These are phyloP conservation scores for Felis catus DNA, from an alignment of 2,113 vertebrate genomes.

Conservation along the genomic window F.catus_Fca126_mat1.0 CM031412.1:52292001-52292500, in stretches of 20 bases:
- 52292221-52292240: neutral
- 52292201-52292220: neutral
- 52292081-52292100: neutral
- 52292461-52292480: too few species aligned
- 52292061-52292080: neutral
- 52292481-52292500: too few species aligned
- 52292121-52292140: neutral
- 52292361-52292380: neutral
- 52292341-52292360: neutral
- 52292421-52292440: too few species aligned
- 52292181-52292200: neutral
- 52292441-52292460: too few species aligned
- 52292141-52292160: neutral
- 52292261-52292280: neutral
- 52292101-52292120: neutral
- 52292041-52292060: neutral
- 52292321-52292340: neutral
- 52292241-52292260: neutral
- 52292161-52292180: neutral
- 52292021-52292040: neutral
- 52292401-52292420: neutral
- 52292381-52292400: neutral
- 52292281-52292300: neutral
- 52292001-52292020: neutral
- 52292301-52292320: neutral